Percentiles rank a stretch among this genome's conserved stretches.
Evolutionary conservation across 2,113 vertebrate species (phyloP).

Genomic region (Tupaia tana): DNA sequence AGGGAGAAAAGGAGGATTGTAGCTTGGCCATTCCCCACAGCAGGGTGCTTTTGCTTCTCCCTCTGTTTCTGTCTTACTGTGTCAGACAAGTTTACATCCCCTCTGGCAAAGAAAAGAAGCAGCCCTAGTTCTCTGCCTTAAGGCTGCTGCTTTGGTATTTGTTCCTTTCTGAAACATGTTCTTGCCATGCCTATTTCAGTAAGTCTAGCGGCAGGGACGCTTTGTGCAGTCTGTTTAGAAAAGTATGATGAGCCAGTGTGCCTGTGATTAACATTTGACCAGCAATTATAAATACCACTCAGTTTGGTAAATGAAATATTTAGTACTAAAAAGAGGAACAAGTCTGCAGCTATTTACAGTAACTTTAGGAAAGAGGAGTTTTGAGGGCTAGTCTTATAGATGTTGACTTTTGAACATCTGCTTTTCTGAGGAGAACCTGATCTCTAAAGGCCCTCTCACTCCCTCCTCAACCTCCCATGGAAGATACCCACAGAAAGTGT

Average conservation of each 20-base stretch:
- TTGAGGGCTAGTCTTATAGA: not conserved
- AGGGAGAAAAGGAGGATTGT: too few species aligned
- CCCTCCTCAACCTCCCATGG: not conserved
- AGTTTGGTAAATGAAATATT: conserved; percentile 54
- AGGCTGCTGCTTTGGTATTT: conserved; percentile 36
- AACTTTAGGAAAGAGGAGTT: conserved; percentile 36
- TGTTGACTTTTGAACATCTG: conserved; percentile 12
- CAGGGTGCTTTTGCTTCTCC: too few species aligned
- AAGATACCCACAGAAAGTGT: not conserved
- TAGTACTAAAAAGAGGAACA: conserved; percentile 54
- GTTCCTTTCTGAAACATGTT: not conserved
- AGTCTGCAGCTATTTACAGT: not conserved
- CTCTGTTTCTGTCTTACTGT: too few species aligned
- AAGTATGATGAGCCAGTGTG: not conserved
- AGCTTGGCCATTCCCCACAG: too few species aligned
- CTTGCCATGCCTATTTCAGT: not conserved
- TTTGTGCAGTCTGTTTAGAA: not conserved
- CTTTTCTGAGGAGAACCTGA: conserved; percentile 9
- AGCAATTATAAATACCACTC: not conserved
- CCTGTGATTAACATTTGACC: conserved; percentile 1
- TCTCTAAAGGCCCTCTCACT: not conserved
- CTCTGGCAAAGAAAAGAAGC: not conserved
- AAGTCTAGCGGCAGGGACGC: not conserved
- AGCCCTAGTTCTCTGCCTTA: not conserved
- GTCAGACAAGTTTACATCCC: too few species aligned